Evolutionary conservation across 2,113 vertebrate species (phyloP), one percentile per base, ranked within the genome.

Genomic region (Phalacrocorax aristotelis): DNA sequence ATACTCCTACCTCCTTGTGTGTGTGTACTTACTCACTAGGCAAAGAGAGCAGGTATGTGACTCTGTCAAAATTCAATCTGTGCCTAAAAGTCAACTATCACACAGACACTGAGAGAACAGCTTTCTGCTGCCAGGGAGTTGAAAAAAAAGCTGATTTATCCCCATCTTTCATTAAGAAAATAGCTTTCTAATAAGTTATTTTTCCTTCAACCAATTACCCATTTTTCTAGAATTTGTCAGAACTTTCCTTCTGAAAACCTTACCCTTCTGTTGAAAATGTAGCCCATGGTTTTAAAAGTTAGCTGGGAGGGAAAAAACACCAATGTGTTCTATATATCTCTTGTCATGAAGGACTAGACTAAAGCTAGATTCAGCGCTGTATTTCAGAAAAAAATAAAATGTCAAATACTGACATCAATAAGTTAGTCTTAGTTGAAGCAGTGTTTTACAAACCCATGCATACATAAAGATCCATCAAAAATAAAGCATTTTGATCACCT

Each of bases 1-100:
- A 32, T n/a, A 22, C 17, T 51, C 9, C 16, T n/a, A 5, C 22
- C 44, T 42, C 40, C 19, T n/a, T 87, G 69, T 27, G 9, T 69
- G 42, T 64, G 11, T 0, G 0, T 30, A 54, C 22, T 29, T 93
- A 9, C 49, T 89, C 48, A 23, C 4, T 19, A 38, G 42, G 34
- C 42, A 44, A 82, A 70, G 82, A 52, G 32, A 69, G 46, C 10
- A 32, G 15, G 25, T 65, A 38, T 10, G 52, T 69, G 36, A 20
- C 15, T 40, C 25, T 55, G 25, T 55, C 34, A 75, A 84, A 88
- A 66, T 49, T 32, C 2, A 6, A 44, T 46, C 42, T 6, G 4
- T 46, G 46, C 34, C 23, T 76, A 36, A 52, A 83, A 83, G 57
- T 22, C 25, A 83, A 5, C 42, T 54, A 32, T 54, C 32, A 51